phyloP scores from a whole-genome alignment of 2,888 invertebrate genomes.

The Tiphia femorata region DNA sequence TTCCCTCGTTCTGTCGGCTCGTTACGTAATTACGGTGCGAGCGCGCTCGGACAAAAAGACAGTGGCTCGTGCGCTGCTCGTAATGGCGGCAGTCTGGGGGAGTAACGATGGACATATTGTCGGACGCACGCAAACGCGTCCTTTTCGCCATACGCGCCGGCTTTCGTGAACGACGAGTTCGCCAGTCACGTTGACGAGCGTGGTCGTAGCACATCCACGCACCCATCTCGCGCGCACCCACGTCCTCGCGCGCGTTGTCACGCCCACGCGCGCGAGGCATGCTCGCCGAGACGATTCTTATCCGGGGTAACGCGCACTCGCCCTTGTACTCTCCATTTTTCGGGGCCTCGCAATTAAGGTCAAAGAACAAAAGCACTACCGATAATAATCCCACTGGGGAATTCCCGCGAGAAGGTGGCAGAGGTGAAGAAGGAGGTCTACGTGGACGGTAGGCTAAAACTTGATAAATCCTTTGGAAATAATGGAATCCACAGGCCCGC shows the following conservation, averaged over 20 bases:
- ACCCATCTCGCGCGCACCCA: not conserved
- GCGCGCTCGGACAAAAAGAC: conserved; percentile 2
- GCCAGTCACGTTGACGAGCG: not conserved
- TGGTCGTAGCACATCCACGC: not conserved
- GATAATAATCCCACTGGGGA: conserved; percentile 5
- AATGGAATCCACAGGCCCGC: not conserved
- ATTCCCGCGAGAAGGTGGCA: not conserved
- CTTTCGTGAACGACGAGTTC: not conserved
- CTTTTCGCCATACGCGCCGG: conserved; percentile 11
- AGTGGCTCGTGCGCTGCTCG: not conserved
- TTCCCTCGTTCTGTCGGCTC: not conserved
- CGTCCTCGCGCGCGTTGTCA: not conserved
- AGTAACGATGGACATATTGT: conserved; percentile 25
- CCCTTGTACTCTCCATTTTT: conserved; percentile 14
- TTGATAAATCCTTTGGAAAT: not conserved
- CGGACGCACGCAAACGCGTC: conserved; percentile 24
- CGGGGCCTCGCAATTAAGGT: conserved; percentile 23
- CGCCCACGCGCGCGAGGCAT: not conserved
- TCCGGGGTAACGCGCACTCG: not conserved
- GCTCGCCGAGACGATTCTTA: not conserved
- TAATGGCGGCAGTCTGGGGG: conserved; percentile 26
- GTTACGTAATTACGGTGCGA: not conserved
- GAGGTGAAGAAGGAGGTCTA: not conserved
- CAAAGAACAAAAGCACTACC: conserved; percentile 8
- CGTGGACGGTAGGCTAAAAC: no score